Conservation (phyloP, 1,140 invertebrate genomes). For the Drosophila arizonae region DNA sequence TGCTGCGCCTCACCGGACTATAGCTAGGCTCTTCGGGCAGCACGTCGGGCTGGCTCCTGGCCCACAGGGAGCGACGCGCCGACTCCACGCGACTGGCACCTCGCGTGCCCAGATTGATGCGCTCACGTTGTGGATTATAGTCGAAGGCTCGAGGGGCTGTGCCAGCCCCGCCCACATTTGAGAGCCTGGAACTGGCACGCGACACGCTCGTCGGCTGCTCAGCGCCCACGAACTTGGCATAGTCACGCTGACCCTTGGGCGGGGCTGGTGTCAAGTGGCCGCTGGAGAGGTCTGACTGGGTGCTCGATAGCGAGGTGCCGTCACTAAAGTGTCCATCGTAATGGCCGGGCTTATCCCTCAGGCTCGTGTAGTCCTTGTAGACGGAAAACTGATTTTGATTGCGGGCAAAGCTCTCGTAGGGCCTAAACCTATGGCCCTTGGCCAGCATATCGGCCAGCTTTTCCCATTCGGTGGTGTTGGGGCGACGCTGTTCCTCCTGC, state of each 20-base stretch:
- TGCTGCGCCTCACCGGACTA: constrained; percentile 16
- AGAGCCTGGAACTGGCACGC: constrained; percentile 55
- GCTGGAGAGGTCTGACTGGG: constrained; percentile 69
- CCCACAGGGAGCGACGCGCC: constrained; percentile 49
- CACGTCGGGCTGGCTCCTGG: constrained; percentile 34
- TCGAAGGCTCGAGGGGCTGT: constrained; percentile 54
- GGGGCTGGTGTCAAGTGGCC: constrained; percentile 61
- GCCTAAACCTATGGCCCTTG: constrained; percentile 65
- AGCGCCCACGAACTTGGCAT: constrained; percentile 62
- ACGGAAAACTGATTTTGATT: constrained; percentile 66
- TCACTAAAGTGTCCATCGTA: constrained; percentile 68
- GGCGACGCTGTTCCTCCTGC: constrained; percentile 50
- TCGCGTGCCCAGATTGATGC: constrained; percentile 46
- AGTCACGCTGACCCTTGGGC: constrained; percentile 62
- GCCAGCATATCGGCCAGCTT: constrained; percentile 74
- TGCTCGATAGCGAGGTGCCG: constrained; percentile 61
- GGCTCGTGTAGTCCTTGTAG: constrained; percentile 69
- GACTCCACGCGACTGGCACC: constrained; percentile 50
- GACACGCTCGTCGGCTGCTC: constrained; percentile 69
- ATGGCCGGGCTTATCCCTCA: constrained; percentile 59
- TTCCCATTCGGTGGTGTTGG: constrained; percentile 76
- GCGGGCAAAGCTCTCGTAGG: constrained; percentile 66
- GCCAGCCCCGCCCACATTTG: constrained; percentile 33
- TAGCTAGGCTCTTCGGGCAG: constrained; percentile 46
- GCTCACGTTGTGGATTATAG: constrained; percentile 70